Base-by-base conservation (phyloP, 2,888 invertebrate genomes). In the Ecdyonurus torrentis region DNA sequence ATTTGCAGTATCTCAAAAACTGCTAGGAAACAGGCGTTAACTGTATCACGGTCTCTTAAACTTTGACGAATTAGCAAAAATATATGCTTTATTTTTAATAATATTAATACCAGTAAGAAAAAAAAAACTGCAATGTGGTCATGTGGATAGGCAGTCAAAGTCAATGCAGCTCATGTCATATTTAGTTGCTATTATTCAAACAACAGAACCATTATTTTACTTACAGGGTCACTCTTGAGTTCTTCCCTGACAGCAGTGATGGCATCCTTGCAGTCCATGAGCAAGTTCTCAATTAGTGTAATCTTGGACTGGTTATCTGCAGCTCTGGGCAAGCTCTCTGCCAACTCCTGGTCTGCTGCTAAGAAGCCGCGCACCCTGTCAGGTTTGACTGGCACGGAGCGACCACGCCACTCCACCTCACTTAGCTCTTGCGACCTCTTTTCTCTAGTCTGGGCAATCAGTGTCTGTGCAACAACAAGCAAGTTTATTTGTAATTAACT, bases 251-350 rank as follows among this genome's bases (percentile, higher is more conserved):
- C 83, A 1, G 88, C 83, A 62, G 90, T 86, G 67, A 96, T 89
- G 63, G 93, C 92, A 74, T 97, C 97, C 70, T 96, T 91, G 74
- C 95, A 91, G 72, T 96, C 94, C 80, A 96, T 92, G 53, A 97
- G 79, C 66, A 92, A 84, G 71, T 90, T 90, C 73, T 98, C 97
- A 63, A 94, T 83, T 63, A 94, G 81, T 68, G 91, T 88, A 66
- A 95, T 87, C 74, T 88, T 89, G 52, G 84, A 74, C 55, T 75
- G 74, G 53, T 71, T 67, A 60, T 71, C 72, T 37, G 72, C 70
- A 3, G 75, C 72, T 64, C 82, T 67, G 86, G 84, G 67, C 52
- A 71, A 59, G 25, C 70, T 67, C 68, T 84, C 85, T 72, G 88
- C 87, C 61, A 89, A 75, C 69, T 89, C 87, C 69, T 90, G 87